Base-by-base conservation (phyloP, 2,797 vertebrate species). In the Orientallactaga sibirica region DNA sequence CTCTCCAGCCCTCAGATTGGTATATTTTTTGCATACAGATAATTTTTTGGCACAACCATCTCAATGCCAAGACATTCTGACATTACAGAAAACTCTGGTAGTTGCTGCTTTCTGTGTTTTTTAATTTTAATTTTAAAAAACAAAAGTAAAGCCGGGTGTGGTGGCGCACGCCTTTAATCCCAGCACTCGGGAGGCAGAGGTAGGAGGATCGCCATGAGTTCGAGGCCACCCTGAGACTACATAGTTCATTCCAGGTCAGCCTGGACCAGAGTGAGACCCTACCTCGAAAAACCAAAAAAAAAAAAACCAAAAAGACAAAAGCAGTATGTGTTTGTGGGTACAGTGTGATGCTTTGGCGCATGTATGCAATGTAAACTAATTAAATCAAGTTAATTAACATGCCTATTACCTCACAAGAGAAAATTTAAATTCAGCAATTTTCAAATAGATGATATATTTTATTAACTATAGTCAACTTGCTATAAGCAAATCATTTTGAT, bases 341-440 rank as follows among this genome's bases (percentile, higher is more conserved):
- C 14, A 73, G 37, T 37, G 58, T 73, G 41, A 41, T 52, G 33
- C 52, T 86, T 62, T 71, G 58, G 27, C 73, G 48, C 37, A 73
- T 5, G 41, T 64, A 20, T 48, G 24, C 37, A 71, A 11, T 37
- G 8, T 43, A 1, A 6, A 79, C 70, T 20, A 16, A 43, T 89
- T 43, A 24, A 71, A 80, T 71, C 24, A 73, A 73, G 11, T 5
- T 70, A 77, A 70, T 48, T 86, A 76, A 61, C 3, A 52, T 52
- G 43, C 6, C 3, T 43, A 43, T 33, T 37, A 33, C 10, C 22
- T 91, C 37, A 82, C n/a, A 76, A 15, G 2, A 64, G 41, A 71
- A 86, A 29, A 78, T 37, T 86, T 37, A 64, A 92, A 62, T 78
- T 61, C n/a, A 70, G 74, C 12, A 83, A n/a, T 58, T 19, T 91